Conservation (phyloP, 2,797 vertebrate species). For the Nannoperca australis region DNA sequence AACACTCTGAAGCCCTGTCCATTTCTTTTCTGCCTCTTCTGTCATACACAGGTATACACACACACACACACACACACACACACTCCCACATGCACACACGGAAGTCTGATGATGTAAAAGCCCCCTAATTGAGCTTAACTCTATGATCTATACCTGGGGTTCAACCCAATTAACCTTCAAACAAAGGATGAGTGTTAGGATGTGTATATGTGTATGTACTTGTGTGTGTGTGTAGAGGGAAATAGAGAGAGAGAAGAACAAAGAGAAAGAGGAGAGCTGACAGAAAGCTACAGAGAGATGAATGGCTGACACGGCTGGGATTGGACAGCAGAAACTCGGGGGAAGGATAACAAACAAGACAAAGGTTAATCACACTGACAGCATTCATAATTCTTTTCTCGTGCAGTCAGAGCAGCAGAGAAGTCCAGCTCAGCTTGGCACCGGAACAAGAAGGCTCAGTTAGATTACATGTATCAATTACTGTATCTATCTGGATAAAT, state of each 20-base stretch:
- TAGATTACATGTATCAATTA: not conserved
- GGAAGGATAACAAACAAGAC: conserved; percentile 19
- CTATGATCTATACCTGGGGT: conserved; percentile 31
- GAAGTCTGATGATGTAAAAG: not conserved
- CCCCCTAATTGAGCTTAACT: conserved; percentile 45
- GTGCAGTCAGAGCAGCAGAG: not conserved
- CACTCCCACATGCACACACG: conserved; percentile 10
- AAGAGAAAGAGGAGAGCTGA: not conserved
- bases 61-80: conserved; percentile 18
- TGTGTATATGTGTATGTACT: conserved; percentile 20
- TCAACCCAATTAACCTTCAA: conserved; percentile 68
- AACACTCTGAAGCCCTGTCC: not conserved
- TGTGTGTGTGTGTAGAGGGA: not conserved
- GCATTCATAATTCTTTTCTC: conserved; percentile 6
- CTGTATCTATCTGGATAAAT: not conserved
- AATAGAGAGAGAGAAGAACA: not conserved
- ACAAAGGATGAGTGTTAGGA: not conserved
- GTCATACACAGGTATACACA: conserved; percentile 6
- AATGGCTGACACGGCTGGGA: conserved; percentile 16
- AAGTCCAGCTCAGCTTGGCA: not conserved
- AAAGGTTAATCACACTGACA: conserved; percentile 41
- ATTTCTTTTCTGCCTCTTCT: not conserved
- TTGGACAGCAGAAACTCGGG: not conserved
- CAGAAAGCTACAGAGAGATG: conserved; percentile 6
- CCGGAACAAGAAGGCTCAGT: not conserved